Percentiles rank a stretch among this genome's conserved stretches.
Evolutionary conservation across 2,113 vertebrate genomes (phyloP).

Genomic region (Vanacampus margaritifer): DNA sequence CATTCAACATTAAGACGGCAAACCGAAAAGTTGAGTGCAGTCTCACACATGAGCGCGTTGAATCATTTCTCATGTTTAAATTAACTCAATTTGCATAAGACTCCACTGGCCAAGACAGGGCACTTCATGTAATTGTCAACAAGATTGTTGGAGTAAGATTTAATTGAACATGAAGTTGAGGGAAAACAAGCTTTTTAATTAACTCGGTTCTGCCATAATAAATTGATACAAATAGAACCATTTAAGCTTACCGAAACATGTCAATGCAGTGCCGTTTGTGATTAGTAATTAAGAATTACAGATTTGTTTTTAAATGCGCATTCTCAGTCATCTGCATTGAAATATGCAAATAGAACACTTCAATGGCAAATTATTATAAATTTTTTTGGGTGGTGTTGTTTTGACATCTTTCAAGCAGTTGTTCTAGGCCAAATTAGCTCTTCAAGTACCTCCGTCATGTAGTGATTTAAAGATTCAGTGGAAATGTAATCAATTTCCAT

Average conservation of each 20-base stretch:
- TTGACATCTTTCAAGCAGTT: not conserved
- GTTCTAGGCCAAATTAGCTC: too few relatives aligned
- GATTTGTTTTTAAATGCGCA: not conserved
- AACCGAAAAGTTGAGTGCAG: not conserved
- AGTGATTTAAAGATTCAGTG: too few relatives aligned
- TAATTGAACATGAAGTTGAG: not conserved
- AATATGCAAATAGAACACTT: not conserved
- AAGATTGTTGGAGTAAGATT: conserved; percentile 2
- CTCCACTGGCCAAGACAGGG: not conserved
- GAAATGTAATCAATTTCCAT: too few relatives aligned
- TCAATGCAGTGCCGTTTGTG: not conserved
- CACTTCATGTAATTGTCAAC: conserved; percentile 6
- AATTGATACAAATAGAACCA: not conserved
- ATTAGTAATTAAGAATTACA: not conserved
- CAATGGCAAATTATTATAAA: too few relatives aligned
- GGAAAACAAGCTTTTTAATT: not conserved
- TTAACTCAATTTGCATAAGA: not conserved
- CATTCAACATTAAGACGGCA: not conserved
- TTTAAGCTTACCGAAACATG: not conserved
- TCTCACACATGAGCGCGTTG: not conserved
- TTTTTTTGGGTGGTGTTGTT: too few relatives aligned
- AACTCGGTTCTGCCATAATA: not conserved
- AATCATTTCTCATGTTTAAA: not conserved
- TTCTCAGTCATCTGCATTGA: not conserved
- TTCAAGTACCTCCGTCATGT: too few relatives aligned